Evolutionary conservation across 1,140 invertebrate species (phyloP), one percentile per base, ranked within the genome.

Genomic region (Trichonephila inaurata): DNA sequence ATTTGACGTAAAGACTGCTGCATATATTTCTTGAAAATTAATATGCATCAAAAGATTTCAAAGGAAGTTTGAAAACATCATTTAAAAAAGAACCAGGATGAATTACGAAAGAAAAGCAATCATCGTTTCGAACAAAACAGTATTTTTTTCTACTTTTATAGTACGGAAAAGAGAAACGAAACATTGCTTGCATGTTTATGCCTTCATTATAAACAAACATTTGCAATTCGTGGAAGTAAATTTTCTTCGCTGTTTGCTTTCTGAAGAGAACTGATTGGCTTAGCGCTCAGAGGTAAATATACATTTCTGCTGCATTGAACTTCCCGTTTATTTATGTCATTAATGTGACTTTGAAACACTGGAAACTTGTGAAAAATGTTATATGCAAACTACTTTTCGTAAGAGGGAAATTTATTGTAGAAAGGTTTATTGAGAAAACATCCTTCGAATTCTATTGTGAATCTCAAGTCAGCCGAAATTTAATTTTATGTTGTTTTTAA

Each of bases 141-240:
- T 4, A 40, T 40, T 40, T 40, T 40, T 72, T 72, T 28, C 24
- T 12, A 64, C 14, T 4, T 28, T 21, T 14, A 28, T 72, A 28
- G 14, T 72, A 16, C 28, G 24, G 14, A 8, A 14, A 24, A n/a
- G 12, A 72, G 69, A 72, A 72, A 51, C 81, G 19, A 58, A 83
- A 18, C 40, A 83, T 83, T 83, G 81, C 81, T n/a, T n/a, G 81
- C 18, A 44, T 19, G 33, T 82, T 69, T 33, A 72, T 72, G 14
- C 69, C 18, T 83, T 83, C 44, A 83, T 83, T 83, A 83, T 58
- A n/a, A 83, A 21, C 81, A 83, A 83, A 83, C 81, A 83, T 83
- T 83, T 58, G 81, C 18, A 83, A 40, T n/a, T 18, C 33, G 10
- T 4, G 16, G 51, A 8, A 10, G 44, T 18, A n/a, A 44, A 83